Percentiles rank a stretch among this genome's conserved stretches.
Evolutionary conservation across 2,888 invertebrate genomes (phyloP).

Genomic region (Acrobasis repandana): DNA sequence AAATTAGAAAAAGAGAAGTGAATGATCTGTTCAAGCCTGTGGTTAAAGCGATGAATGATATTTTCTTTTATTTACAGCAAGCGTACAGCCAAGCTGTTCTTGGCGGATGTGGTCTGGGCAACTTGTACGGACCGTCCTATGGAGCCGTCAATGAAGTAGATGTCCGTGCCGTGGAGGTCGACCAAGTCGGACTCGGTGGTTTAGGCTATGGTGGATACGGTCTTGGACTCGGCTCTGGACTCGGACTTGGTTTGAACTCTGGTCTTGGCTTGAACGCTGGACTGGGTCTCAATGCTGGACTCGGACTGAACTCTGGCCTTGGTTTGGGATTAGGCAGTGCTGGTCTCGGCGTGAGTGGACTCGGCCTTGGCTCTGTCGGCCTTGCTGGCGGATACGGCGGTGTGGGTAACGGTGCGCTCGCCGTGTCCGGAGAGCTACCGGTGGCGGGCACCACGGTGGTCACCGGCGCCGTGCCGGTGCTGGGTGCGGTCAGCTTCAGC

Average conservation of each 20-base stretch:
- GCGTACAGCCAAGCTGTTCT: conserved; percentile 26
- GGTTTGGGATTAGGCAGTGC: conserved; percentile 6
- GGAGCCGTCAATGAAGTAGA: conserved; percentile 5
- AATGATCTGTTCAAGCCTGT: no score
- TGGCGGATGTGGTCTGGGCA: conserved; percentile 13
- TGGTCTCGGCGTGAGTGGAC: conserved; percentile 5
- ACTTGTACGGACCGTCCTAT: not conserved
- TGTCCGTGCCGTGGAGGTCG: not conserved
- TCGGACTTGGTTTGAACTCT: not conserved
- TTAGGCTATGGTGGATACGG: conserved; percentile 5
- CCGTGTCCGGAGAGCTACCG: conserved; percentile 41
- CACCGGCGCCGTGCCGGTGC: conserved; percentile 47
- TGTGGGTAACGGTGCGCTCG: conserved; percentile 39
- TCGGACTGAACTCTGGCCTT: not conserved
- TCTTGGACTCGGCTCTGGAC: conserved; percentile 2
- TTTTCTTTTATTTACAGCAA: conserved; percentile 29
- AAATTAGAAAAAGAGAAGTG: no score
- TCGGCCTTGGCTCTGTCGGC: conserved; percentile 16
- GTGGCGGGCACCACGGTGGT: conserved; percentile 41
- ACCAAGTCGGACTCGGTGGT: not conserved
- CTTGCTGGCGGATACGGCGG: conserved; percentile 35
- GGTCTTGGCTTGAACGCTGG: conserved; percentile 5
- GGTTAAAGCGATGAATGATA: not conserved
- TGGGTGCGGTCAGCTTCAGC: conserved; percentile 46
- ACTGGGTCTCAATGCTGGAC: not conserved